Evolutionary conservation across 92 coral and sea anemone species (phyloP).

Genomic region (Bergia sp.): DNA sequence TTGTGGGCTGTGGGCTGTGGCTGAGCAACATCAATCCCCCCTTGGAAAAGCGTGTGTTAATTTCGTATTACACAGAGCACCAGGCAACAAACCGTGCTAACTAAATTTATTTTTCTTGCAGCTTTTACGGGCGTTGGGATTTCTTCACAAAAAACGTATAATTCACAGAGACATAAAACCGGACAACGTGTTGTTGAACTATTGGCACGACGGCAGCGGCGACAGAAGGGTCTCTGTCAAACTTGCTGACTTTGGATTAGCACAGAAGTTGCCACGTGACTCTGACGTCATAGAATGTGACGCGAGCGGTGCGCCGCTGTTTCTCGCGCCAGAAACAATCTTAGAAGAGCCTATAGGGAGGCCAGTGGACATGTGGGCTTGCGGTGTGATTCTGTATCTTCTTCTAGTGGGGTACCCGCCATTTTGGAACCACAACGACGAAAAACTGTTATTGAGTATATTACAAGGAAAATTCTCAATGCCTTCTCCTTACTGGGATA

Average conservation of each 20-base stretch:
- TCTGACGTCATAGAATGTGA: constrained; percentile 70
- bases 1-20: too few relatives aligned
- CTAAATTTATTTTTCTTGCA: constrained; percentile 16
- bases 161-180: constrained; percentile 97
- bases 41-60: too few relatives aligned
- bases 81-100: not conserved
- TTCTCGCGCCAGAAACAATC: constrained; percentile 97
- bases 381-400: constrained; percentile 84
- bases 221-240: constrained; percentile 65
- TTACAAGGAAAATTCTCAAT: constrained; percentile 74
- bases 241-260: constrained; percentile 93
- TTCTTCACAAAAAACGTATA: constrained; percentile 82
- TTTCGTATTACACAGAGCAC: not conserved
- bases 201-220: constrained; percentile 52
- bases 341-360: constrained; percentile 87
- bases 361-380: constrained; percentile 95
- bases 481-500: constrained; percentile 74
- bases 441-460: constrained; percentile 78
- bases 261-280: constrained; percentile 70
- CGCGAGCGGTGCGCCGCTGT: constrained; percentile 97
- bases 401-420: constrained; percentile 95
- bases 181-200: constrained; percentile 86
- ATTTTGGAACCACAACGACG: constrained; percentile 89
- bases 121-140: constrained; percentile 81
- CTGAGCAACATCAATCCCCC: too few relatives aligned